Percentiles rank a stretch among this genome's conserved stretches.
Evolutionary conservation across 2,113 vertebrate species (phyloP).

Genomic region (Hydropotes inermis): DNA sequence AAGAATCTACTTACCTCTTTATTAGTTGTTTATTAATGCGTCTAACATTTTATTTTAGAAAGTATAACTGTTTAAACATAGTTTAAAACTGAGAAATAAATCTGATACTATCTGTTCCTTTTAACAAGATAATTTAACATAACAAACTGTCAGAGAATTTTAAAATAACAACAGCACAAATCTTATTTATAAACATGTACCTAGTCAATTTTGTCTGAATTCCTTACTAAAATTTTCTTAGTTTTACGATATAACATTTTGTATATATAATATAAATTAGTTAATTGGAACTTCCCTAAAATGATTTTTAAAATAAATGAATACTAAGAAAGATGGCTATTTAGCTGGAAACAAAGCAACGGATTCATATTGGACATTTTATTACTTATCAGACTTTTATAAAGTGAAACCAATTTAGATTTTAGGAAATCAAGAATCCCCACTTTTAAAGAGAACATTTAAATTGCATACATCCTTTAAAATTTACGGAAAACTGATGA

Average conservation of each 20-base stretch:
- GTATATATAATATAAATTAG: background rate
- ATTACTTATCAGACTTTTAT: background rate
- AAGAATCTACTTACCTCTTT: constrained; percentile 52
- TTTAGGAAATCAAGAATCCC: background rate
- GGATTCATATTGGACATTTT: background rate
- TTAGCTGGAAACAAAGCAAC: background rate
- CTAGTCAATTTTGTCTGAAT: background rate
- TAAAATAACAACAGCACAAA: background rate
- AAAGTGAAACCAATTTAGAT: background rate
- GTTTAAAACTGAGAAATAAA: constrained; percentile 7
- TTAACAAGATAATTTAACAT: constrained; percentile 1
- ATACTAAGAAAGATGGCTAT: background rate
- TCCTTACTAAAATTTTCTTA: background rate
- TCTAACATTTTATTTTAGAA: constrained; percentile 16
- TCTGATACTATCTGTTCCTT: background rate
- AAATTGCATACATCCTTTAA: background rate
- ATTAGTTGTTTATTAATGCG: background rate
- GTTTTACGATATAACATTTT: background rate
- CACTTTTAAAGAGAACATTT: constrained; percentile 28
- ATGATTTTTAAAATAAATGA: constrained; percentile 1
- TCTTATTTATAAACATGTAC: background rate
- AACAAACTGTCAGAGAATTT: background rate
- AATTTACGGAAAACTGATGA: background rate
- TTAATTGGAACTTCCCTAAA: background rate
- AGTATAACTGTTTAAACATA: background rate